Conservation (phyloP, 2,797 vertebrate genomes). For the Ctenochaetus hawaiiensis region DNA sequence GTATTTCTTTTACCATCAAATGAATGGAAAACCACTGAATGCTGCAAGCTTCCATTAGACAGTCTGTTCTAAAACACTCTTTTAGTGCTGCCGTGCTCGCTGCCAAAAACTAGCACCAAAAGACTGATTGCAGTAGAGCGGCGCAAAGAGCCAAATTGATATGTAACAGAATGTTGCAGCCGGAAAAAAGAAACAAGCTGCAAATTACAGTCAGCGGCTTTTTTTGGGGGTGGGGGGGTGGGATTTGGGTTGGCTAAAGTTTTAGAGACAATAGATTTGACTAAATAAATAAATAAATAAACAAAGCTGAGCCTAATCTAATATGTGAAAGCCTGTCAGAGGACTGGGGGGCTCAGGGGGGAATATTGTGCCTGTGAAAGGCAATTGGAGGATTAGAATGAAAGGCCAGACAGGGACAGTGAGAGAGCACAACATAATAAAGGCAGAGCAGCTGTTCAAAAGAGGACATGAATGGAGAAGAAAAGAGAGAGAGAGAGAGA, state of each 20-base stretch:
- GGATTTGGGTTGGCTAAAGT: slow-evolving; percentile 62
- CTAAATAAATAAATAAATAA: slow-evolving; percentile 74
- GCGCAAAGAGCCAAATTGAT: slow-evolving; percentile 59
- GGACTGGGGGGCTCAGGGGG: slow-evolving; percentile 63
- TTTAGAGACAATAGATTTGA: slow-evolving; percentile 75
- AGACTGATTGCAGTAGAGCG: slow-evolving; percentile 50
- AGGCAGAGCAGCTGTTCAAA: slow-evolving; percentile 83
- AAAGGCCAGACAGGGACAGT: slow-evolving; percentile 79
- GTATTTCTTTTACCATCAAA: slow-evolving; percentile 57
- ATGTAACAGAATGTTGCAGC: slow-evolving; percentile 56
- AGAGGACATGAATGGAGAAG: slow-evolving; percentile 64
- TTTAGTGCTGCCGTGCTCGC: slow-evolving; percentile 44
- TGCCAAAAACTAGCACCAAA: slow-evolving; percentile 59
- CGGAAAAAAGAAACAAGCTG: slow-evolving; percentile 47
- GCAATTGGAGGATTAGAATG: slow-evolving; percentile 82
- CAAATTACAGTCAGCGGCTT: slow-evolving; percentile 42
- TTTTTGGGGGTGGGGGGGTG: slow-evolving; percentile 17
- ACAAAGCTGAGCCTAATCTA: slow-evolving; percentile 75
- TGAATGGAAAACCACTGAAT: slow-evolving; percentile 58
- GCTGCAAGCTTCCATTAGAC: slow-evolving; percentile 57
- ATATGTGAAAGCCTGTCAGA: slow-evolving; percentile 77
- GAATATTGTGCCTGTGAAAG: slow-evolving; percentile 81
- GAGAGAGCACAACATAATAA: slow-evolving; percentile 76
- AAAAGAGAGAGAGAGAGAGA: slow-evolving; percentile 58
- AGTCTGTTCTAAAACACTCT: slow-evolving; percentile 51